A percentile compares a stretch with the other conserved stretches of the same genome.
These are phyloP conservation scores for Drosophila orena DNA, from an alignment of 1,140 invertebrate genomes.

Conservation along the genomic window DNA sequence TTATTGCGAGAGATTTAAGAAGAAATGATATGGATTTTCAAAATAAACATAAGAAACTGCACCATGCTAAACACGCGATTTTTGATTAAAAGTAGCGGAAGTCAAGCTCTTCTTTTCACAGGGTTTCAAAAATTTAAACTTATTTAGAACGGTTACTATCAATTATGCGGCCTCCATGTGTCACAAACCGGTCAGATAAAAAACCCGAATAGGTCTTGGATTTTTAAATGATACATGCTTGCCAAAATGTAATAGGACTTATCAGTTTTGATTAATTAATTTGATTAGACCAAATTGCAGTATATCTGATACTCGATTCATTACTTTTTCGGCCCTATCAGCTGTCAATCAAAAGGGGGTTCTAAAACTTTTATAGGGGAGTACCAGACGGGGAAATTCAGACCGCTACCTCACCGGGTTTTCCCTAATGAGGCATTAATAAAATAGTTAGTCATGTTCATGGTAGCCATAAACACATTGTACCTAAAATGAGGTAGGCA, in stretches of 20 bases:
- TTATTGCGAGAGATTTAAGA: conserved; percentile 60
- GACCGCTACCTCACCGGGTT: conserved; percentile 5
- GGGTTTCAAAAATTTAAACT: neutral
- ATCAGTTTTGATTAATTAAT: neutral
- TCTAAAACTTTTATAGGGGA: neutral
- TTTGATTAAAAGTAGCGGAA: neutral
- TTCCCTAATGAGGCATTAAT: conserved; percentile 20
- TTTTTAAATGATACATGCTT: neutral
- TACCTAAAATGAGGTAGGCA: neutral
- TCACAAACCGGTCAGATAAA: neutral
- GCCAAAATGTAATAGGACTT: neutral
- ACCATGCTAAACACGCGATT: conserved; percentile 39
- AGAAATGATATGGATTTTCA: conserved; percentile 46
- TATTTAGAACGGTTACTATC: neutral
- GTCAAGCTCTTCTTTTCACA: neutral
- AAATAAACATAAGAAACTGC: conserved; percentile 59
- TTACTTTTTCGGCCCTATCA: conserved; percentile 1
- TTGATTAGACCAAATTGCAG: neutral
- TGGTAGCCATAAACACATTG: conserved; percentile 11
- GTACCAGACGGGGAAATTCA: neutral
- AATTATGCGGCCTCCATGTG: conserved; percentile 2
- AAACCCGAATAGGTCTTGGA: neutral
- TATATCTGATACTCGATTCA: neutral
- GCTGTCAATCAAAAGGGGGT: conserved; percentile 21
- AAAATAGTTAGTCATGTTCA: conserved; percentile 5